A percentile compares a stretch with the other conserved stretches of the same genome.
These are phyloP conservation scores for Brachypalpus laphriformis DNA, from an alignment of 2,888 invertebrate species.

Conservation along the genomic window DNA sequence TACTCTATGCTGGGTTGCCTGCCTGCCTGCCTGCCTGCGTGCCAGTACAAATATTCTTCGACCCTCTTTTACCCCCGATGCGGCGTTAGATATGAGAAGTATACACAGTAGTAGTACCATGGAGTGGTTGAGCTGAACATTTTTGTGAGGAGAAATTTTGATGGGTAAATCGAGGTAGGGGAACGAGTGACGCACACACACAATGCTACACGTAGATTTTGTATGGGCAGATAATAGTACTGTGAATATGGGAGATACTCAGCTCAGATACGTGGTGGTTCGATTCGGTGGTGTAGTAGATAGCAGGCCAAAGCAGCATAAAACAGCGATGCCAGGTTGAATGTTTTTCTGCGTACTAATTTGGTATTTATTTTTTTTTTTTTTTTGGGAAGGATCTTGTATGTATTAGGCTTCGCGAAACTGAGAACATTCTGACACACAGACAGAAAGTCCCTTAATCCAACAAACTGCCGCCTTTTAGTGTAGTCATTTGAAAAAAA, in stretches of 20 bases:
- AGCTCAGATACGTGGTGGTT: conserved; percentile 35
- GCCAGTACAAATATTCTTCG: conserved; percentile 39
- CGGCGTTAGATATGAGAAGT: conserved; percentile 4
- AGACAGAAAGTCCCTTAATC: no score
- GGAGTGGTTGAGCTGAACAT: conserved; percentile 53
- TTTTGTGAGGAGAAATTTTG: conserved; percentile 45
- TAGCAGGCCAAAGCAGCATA: conserved; percentile 41
- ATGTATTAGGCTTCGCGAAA: no score
- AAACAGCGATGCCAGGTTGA: conserved; percentile 17
- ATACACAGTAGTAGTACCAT: not conserved
- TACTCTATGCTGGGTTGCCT: conserved; percentile 42
- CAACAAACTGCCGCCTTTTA: no score
- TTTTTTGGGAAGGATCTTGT: no score
- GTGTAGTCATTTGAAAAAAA: no score
- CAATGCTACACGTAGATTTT: conserved; percentile 43
- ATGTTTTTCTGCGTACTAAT: not conserved
- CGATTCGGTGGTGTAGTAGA: conserved; percentile 18
- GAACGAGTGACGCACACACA: conserved; percentile 45
- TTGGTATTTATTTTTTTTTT: no score
- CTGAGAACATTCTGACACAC: no score
- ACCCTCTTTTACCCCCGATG: conserved; percentile 16
- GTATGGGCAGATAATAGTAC: conserved; percentile 42
- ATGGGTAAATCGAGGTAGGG: conserved; percentile 31
- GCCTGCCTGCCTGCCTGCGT: conserved; percentile 10
- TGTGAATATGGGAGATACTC: conserved; percentile 51